phyloP scores from a whole-genome alignment of 2,113 vertebrate genomes.

The Larimichthys crocea region DNA sequence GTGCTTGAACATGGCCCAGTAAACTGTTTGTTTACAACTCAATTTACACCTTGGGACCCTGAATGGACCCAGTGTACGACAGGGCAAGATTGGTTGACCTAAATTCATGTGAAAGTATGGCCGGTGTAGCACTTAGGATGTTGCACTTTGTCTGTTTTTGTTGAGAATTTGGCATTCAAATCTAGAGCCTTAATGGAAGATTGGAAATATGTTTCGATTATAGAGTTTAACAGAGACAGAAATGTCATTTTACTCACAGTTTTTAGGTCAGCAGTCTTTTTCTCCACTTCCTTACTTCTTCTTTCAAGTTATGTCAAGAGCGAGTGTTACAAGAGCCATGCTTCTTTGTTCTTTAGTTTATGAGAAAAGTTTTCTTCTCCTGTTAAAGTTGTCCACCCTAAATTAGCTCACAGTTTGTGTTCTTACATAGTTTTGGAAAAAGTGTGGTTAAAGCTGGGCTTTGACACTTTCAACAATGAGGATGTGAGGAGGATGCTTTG shows the following conservation, averaged over 20 bases:
- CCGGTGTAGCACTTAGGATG: constrained; percentile 22
- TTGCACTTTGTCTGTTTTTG: constrained; percentile 40
- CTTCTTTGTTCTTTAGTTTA: constrained; percentile 67
- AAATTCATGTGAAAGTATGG: constrained; percentile 48
- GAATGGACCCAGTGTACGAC: constrained; percentile 63
- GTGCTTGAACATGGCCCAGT: constrained; percentile 42
- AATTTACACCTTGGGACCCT: constrained; percentile 64
- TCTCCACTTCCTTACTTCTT: background rate
- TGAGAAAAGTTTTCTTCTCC: constrained; percentile 44
- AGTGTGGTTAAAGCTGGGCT: constrained; percentile 19
- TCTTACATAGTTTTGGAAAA: constrained; percentile 60
- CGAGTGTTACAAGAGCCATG: constrained; percentile 36
- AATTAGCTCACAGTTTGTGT: constrained; percentile 57
- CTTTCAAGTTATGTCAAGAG: constrained; percentile 31
- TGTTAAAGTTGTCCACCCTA: constrained; percentile 29
- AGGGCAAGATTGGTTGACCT: constrained; percentile 38
- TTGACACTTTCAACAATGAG: background rate
- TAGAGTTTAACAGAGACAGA: constrained; percentile 2
- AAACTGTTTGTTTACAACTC: constrained; percentile 71
- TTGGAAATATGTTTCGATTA: background rate
- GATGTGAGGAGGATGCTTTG: background rate
- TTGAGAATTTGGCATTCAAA: background rate
- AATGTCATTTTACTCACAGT: background rate
- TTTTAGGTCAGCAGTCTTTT: background rate
- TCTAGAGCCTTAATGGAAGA: background rate